phyloP scores from a whole-genome alignment of 1,140 invertebrate species.

The Drosophila grimshawi region DNA sequence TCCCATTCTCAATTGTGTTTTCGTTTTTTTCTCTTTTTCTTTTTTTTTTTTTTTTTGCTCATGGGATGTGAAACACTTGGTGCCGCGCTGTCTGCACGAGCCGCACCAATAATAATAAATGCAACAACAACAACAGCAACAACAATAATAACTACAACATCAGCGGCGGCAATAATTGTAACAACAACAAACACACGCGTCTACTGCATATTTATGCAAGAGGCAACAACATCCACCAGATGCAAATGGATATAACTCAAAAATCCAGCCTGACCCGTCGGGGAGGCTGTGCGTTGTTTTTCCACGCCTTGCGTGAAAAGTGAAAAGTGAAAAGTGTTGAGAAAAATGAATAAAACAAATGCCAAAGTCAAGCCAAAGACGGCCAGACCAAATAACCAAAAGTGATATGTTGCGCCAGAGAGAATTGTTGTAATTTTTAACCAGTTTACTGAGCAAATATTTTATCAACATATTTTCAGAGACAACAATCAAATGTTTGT shows the following conservation, averaged over 20 bases:
- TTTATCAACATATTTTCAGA: slow-evolving; percentile 82
- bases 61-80: slow-evolving; percentile 78
- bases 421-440: slow-evolving; percentile 82
- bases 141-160: slow-evolving; percentile 34
- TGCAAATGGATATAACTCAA: slow-evolving; percentile 54
- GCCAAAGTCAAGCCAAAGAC: slow-evolving; percentile 61
- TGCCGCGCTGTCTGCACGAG: slow-evolving; percentile 78
- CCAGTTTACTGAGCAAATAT: slow-evolving; percentile 81
- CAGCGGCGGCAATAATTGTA: slow-evolving; percentile 59
- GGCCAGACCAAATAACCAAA: slow-evolving; percentile 7
- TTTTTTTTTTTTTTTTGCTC: slow-evolving; percentile 36
- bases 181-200: slow-evolving; percentile 57
- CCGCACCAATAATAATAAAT: slow-evolving; percentile 49
- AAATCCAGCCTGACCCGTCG: slow-evolving; percentile 2
- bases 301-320: slow-evolving; percentile 61
- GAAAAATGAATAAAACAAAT: slow-evolving; percentile 79
- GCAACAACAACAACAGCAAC: slow-evolving; percentile 21
- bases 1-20: slow-evolving; percentile 10
- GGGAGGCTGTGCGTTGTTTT: slow-evolving; percentile 64
- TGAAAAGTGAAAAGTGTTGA: slow-evolving; percentile 72
- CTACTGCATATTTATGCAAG: slow-evolving; percentile 65
- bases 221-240: slow-evolving; percentile 42
- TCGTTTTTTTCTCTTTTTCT: slow-evolving; percentile 20
- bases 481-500: slow-evolving; percentile 75
- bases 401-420: slow-evolving; percentile 4